Percentiles rank a stretch among this genome's conserved stretches.
Conservation (phyloP, 1,140 invertebrate species). For the Apis laboriosa region DNA sequence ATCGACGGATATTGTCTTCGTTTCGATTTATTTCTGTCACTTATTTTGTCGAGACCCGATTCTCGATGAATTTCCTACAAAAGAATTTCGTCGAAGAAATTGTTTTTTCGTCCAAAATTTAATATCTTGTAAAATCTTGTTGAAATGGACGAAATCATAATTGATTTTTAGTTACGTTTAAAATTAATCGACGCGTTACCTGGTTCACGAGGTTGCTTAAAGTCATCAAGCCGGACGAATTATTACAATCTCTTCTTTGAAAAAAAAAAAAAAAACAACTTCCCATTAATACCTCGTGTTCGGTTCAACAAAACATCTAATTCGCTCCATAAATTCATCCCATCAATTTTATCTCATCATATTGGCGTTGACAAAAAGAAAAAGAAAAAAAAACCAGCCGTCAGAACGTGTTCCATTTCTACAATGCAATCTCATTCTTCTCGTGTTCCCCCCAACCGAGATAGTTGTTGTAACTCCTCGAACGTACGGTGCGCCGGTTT, state of each 20-base stretch:
- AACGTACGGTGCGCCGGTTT: background rate
- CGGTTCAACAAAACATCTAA: background rate
- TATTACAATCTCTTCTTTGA: background rate
- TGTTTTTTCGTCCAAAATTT: too few species aligned
- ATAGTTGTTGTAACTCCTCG: background rate
- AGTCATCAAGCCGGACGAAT: background rate
- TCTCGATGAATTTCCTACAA: too few species aligned
- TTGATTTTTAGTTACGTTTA: too few species aligned
- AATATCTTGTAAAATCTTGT: too few species aligned
- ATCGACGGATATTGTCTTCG: too few species aligned
- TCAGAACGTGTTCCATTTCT: background rate
- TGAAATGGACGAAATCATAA: too few species aligned
- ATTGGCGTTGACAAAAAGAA: background rate
- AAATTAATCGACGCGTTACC: background rate
- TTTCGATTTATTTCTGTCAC: too few species aligned
- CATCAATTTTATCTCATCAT: background rate
- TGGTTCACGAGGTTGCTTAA: background rate
- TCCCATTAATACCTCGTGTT: background rate
- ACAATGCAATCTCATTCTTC: background rate
- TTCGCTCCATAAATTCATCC: conserved; percentile 1
- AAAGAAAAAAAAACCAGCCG: background rate
- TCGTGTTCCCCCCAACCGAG: background rate
- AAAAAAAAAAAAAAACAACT: background rate
- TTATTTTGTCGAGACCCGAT: too few species aligned
- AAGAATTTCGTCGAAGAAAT: background rate